Base-by-base conservation (phyloP, 1,140 invertebrate genomes). In the Geopemphigus sp. region DNA sequence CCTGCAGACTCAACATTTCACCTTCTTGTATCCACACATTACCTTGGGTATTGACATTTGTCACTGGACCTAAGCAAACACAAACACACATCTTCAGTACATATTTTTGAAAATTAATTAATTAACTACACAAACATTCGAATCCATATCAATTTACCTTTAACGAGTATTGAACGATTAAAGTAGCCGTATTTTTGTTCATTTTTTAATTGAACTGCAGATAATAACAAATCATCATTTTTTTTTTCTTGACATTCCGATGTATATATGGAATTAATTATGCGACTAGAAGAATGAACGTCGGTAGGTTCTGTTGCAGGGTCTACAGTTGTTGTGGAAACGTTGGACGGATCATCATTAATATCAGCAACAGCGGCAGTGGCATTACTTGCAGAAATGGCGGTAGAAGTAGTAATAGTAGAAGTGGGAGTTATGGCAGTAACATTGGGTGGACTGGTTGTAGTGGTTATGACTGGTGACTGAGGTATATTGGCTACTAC, bases 11-110 rank as follows among this genome's bases (percentile, higher is more conserved):
- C n/a, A 94, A 84, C 63, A 94, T 85, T 78, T 93, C 91, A 64
- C 92, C 93, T 64, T 92, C 90, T 83, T 93, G 89, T 19, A 95
- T 87, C 93, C 93, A 95, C 82, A 91, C 92, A 54, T 90, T 89
- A 10, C 92, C 92, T 19, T 87, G 88, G 8, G 92, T 88, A 15
- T 88, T 89, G 14, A 93, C 85, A 82, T 90, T 89, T 19, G 86
- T 84, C 80, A 94, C 87, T 1, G 92, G 91, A 83, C 88, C 92
- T 94, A 76, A 68, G 45, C 57, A 72, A 24, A 50, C 12, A 32
- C 57, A 72, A 24, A 50, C 12, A 32, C 29, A 47, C 64, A 3
- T 0, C 24, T 26, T 72, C 15, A 54, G 17, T 22, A 56, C 50
- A 45, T 29, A 14, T 5, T 53, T 1, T 56, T 50, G 22, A 68